Evolutionary conservation across 37 sponge, comb jelly and placozoan genomes (phyloP).

Genomic region (Lycopodina hypogea): DNA sequence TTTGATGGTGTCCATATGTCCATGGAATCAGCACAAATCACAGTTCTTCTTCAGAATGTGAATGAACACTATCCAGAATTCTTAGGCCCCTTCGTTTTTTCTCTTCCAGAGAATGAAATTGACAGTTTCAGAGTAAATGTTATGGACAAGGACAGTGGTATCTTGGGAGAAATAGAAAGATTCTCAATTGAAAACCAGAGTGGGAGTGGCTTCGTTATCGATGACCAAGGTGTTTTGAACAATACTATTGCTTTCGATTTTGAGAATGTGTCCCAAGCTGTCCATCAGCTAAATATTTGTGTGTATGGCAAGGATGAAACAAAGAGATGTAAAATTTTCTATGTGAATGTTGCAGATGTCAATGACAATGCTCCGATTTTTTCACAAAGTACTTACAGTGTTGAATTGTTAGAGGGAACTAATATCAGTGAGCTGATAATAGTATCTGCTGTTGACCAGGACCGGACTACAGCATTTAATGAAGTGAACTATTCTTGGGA

Average conservation of each 20-base stretch:
- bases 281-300: constrained; percentile 32
- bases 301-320: constrained; percentile 37
- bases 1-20: constrained; percentile 57
- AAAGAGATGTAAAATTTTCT: constrained; percentile 18
- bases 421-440: neutral
- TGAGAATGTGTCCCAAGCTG: constrained; percentile 19
- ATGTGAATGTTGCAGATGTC: constrained; percentile 25
- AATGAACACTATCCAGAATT: constrained; percentile 60
- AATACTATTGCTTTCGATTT: constrained; percentile 36
- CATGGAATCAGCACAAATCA: constrained; percentile 19
- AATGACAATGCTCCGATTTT: constrained; percentile 63
- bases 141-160: constrained; percentile 38
- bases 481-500: constrained; percentile 17
- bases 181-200: constrained; percentile 8
- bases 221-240: constrained; percentile 18
- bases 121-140: constrained; percentile 24
- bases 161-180: constrained; percentile 13
- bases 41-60: constrained; percentile 30
- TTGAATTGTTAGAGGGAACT: constrained; percentile 21
- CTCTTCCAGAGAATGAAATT: constrained; percentile 40
- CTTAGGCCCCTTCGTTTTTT: constrained; percentile 12
- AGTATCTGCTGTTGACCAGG: constrained; percentile 28
- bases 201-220: constrained; percentile 20
- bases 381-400: constrained; percentile 3
- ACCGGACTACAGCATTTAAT: constrained; percentile 9